Evolutionary conservation across 2,888 invertebrate species (phyloP).

Genomic region (Epirrhoe alternata): DNA sequence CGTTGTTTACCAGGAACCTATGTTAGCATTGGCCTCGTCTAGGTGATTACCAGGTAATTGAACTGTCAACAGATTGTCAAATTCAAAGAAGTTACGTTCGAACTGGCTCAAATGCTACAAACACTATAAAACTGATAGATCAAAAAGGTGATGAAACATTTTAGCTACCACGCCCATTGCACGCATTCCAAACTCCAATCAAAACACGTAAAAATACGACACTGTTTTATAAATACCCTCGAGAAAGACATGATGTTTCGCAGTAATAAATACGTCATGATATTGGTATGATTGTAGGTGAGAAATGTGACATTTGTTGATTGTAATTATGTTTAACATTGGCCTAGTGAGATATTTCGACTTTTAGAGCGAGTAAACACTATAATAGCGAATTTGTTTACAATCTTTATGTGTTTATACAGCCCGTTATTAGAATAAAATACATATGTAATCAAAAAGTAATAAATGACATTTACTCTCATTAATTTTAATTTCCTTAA

Average conservation of each 20-base stretch:
- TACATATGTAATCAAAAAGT: too few relatives aligned
- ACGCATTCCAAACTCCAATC: slow-evolving; percentile 21
- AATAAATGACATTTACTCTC: too few relatives aligned
- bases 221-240: slow-evolving; percentile 12
- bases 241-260: slow-evolving; percentile 1
- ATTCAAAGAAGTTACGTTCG: slow-evolving; percentile 23
- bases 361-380: not conserved
- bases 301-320: slow-evolving; percentile 4
- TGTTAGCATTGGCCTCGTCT: slow-evolving; percentile 12
- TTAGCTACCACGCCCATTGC: slow-evolving; percentile 24
- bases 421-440: too few relatives aligned
- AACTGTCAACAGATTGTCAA: slow-evolving; percentile 27
- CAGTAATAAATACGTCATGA: slow-evolving; percentile 11
- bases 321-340: not conserved
- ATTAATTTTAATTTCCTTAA: too few relatives aligned
- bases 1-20: slow-evolving; percentile 11
- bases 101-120: slow-evolving; percentile 27
- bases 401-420: too few relatives aligned
- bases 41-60: slow-evolving; percentile 8
- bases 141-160: slow-evolving; percentile 30
- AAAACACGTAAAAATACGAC: slow-evolving; percentile 21
- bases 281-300: slow-evolving; percentile 6
- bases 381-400: too few relatives aligned
- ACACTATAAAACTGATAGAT: slow-evolving; percentile 28
- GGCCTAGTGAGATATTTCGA: not conserved